Evolutionary conservation across 2,797 vertebrate genomes (phyloP).

Genomic region (Alauda arvensis): DNA sequence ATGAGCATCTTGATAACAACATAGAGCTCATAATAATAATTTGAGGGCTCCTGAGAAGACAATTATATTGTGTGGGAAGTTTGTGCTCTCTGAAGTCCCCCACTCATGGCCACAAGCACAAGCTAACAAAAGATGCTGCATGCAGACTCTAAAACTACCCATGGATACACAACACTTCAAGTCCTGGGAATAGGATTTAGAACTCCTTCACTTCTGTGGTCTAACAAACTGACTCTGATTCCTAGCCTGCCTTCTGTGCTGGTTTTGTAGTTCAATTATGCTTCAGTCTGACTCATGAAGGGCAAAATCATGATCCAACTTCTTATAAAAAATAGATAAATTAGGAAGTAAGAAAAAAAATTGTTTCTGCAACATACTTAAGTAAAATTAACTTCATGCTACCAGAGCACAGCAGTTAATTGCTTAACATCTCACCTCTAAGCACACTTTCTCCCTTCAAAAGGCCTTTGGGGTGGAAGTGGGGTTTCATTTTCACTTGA

Average conservation of each 20-base stretch:
- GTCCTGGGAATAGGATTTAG: not conserved
- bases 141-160: not conserved
- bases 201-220: not conserved
- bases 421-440: not conserved
- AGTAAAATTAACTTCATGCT: not conserved
- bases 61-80: not conserved
- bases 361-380: not conserved
- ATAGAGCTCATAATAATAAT: not conserved
- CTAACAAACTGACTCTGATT: not conserved
- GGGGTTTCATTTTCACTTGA: not conserved
- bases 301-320: not conserved
- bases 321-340: not conserved
- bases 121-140: not conserved
- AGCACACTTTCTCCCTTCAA: not conserved
- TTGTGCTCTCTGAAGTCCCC: not conserved
- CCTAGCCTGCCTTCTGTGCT: not conserved
- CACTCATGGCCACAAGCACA: not conserved
- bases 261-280: not conserved
- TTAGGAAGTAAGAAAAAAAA: not conserved
- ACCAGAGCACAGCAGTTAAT: not conserved
- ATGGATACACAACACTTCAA: not conserved
- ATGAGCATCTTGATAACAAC: not conserved
- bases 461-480: not conserved
- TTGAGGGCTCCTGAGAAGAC: not conserved
- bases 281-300: not conserved